Conservation (phyloP, 1,140 invertebrate species). For the Anthonomus grandis region DNA sequence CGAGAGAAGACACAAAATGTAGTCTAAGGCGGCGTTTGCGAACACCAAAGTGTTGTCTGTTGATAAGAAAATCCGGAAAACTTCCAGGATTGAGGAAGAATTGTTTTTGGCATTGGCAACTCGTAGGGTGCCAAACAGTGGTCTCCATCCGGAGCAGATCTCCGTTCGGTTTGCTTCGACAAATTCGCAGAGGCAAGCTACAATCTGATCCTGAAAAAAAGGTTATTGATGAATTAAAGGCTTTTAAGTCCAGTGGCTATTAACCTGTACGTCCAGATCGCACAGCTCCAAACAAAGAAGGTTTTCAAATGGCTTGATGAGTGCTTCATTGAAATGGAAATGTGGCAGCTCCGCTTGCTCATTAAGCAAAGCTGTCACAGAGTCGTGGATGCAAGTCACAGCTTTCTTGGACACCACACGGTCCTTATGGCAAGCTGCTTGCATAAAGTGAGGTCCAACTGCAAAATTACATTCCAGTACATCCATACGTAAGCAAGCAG, state of each 20-base stretch:
- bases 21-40: constrained; percentile 89
- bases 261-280: constrained; percentile 80
- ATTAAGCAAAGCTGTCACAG: constrained; percentile 82
- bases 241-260: neutral
- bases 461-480: constrained; percentile 1
- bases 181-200: constrained; percentile 92
- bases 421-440: constrained; percentile 90
- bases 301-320: constrained; percentile 94
- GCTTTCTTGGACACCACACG: constrained; percentile 85
- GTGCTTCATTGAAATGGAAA: constrained; percentile 92
- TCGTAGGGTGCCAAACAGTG: constrained; percentile 84
- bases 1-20: constrained; percentile 82
- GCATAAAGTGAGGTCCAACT: constrained; percentile 87
- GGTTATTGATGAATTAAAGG: neutral
- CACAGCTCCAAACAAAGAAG: constrained; percentile 87
- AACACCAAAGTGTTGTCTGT: constrained; percentile 92
- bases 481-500: too few species aligned
- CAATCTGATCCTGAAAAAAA: constrained; percentile 72
- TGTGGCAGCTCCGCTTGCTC: constrained; percentile 85
- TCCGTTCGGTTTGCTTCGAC: constrained; percentile 90
- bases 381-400: constrained; percentile 90
- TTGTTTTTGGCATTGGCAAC: constrained; percentile 69
- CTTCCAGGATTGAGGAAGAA: constrained; percentile 78
- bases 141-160: constrained; percentile 90
- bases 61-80: constrained; percentile 87